Evolutionary conservation across 2,113 vertebrate species (phyloP).

Genomic region (Uria aalge): DNA sequence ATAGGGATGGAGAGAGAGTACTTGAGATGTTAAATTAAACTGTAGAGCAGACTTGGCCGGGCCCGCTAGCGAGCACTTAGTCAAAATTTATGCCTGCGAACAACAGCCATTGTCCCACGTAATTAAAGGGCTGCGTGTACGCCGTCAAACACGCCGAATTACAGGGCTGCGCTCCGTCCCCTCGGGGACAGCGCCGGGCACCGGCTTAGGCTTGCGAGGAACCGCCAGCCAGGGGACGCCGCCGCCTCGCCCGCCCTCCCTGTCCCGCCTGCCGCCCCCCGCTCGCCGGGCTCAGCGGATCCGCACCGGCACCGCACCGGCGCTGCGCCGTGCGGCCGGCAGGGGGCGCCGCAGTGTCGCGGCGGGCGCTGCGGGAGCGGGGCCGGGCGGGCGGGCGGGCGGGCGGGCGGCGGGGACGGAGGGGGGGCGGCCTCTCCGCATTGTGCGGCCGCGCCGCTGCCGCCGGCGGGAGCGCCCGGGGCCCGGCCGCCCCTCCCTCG

Average conservation of each 20-base stretch:
- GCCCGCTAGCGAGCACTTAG: not conserved
- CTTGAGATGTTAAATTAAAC: not conserved
- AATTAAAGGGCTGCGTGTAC: not conserved
- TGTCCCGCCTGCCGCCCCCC: not conserved
- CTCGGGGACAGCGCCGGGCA: not conserved
- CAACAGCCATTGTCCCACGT: accelerated
- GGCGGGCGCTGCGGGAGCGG: not conserved
- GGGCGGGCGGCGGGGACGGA: not conserved
- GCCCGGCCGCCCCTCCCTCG: not conserved
- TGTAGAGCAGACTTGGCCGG: not conserved
- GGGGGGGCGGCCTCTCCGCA: not conserved
- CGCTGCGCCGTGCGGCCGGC: not conserved
- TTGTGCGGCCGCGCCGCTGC: conserved; percentile 16
- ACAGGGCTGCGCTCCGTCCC: not conserved
- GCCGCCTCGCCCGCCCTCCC: not conserved
- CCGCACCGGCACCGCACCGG: not conserved
- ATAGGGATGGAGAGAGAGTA: accelerated
- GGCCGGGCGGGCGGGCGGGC: not conserved
- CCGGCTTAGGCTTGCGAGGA: accelerated
- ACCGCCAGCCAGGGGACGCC: accelerated
- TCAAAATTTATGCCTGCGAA: accelerated
- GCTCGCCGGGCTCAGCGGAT: not conserved
- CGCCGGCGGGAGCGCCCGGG: not conserved
- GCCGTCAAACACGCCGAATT: too few species aligned
- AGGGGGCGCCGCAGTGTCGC: conserved; percentile 53